phyloP scores from a whole-genome alignment of 2,888 invertebrate genomes.

The Myathropa florea region DNA sequence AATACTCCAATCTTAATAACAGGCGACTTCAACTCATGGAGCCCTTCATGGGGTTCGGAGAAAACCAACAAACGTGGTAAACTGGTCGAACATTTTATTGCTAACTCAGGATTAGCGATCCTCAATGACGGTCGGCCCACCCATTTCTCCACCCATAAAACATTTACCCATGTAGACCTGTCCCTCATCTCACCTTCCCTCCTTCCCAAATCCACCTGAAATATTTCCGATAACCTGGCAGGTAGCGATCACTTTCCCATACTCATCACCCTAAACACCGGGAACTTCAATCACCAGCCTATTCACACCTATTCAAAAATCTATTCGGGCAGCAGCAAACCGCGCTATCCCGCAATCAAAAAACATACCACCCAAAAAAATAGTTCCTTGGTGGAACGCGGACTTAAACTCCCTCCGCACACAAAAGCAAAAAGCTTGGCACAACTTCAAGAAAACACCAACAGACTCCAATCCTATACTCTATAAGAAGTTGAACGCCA shows the following conservation, averaged over 20 bases:
- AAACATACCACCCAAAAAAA: no score
- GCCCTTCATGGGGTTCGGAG: conserved; percentile 34
- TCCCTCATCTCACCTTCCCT: conserved; percentile 10
- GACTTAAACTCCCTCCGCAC: not conserved
- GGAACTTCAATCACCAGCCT: not conserved
- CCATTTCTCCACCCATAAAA: conserved; percentile 17
- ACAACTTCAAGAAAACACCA: not conserved
- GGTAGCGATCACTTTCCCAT: conserved; percentile 19
- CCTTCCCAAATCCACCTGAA: conserved; percentile 3
- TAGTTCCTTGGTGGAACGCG: not conserved
- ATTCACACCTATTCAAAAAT: not conserved
- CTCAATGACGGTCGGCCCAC: conserved; percentile 39
- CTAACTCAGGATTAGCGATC: conserved; percentile 19
- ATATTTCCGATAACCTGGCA: not conserved
- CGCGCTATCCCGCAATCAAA: not conserved
- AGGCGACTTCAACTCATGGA: conserved; percentile 42
- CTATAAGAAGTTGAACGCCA: not conserved
- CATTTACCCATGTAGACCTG: conserved; percentile 38
- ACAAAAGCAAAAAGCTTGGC: not conserved
- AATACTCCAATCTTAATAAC: not conserved
- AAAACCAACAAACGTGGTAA: conserved; percentile 18
- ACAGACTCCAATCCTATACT: not conserved
- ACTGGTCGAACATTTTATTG: no score
- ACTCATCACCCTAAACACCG: not conserved
- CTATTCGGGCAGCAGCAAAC: not conserved